Conservation (phyloP, 2,888 invertebrate genomes). For the Auanema sp. region DNA sequence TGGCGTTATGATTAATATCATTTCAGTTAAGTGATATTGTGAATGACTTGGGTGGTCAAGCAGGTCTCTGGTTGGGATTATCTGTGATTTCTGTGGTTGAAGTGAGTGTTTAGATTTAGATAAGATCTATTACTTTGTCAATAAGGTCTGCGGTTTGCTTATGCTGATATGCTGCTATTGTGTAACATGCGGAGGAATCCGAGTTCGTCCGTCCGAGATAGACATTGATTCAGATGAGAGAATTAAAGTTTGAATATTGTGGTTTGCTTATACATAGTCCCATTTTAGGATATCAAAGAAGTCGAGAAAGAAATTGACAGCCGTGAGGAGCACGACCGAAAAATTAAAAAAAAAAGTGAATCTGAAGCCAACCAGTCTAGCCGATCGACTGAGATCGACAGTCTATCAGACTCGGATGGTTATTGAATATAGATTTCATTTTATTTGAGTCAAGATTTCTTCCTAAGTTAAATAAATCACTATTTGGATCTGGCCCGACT, state of each 20-base stretch:
- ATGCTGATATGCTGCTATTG: constrained; percentile 33
- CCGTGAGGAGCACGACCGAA: not conserved
- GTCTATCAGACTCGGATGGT: not conserved
- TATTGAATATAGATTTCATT: not conserved
- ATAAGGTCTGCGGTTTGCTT: constrained; percentile 31
- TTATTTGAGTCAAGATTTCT: too few species aligned
- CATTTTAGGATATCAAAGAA: not conserved
- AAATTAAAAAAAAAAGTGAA: not conserved
- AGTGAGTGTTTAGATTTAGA: constrained; percentile 25
- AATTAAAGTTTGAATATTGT: constrained; percentile 24
- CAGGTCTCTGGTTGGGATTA: constrained; percentile 65
- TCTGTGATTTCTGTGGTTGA: constrained; percentile 65
- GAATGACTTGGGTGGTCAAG: constrained; percentile 65
- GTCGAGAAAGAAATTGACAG: not conserved
- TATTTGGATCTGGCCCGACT: too few species aligned
- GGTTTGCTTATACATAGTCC: too few species aligned
- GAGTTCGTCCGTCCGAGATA: constrained; percentile 31
- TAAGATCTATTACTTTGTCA: not conserved
- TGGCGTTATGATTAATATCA: not conserved
- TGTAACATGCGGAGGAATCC: constrained; percentile 33
- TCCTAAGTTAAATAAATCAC: too few species aligned
- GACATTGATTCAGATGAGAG: constrained; percentile 37
- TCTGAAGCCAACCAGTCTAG: not conserved
- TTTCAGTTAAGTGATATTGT: constrained; percentile 63
- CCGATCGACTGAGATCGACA: not conserved